Evolutionary conservation across 2,888 invertebrate species (phyloP).

Genomic region (Spilarctia lutea): DNA sequence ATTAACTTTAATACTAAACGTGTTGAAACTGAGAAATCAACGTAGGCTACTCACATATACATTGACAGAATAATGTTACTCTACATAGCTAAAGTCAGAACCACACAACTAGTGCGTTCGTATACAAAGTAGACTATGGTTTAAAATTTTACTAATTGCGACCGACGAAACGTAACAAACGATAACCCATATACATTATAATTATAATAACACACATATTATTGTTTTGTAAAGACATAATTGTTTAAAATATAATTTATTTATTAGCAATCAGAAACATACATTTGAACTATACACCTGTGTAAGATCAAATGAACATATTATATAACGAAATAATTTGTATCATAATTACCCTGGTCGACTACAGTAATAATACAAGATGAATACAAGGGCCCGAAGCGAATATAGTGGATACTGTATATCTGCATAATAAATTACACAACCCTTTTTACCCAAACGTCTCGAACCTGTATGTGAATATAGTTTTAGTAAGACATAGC

Average conservation of each 20-base stretch:
- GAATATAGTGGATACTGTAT: constrained; percentile 75
- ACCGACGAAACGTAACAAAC: constrained; percentile 17
- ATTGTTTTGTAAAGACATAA: constrained; percentile 31
- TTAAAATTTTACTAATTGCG: constrained; percentile 28
- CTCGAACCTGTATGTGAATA: constrained; percentile 72
- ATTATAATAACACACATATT: constrained; percentile 17
- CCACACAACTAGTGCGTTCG: constrained; percentile 42
- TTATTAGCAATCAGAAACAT: constrained; percentile 51
- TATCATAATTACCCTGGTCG: constrained; percentile 72
- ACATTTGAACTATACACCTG: constrained; percentile 58
- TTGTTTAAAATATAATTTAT: constrained; percentile 38
- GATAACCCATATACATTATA: constrained; percentile 12
- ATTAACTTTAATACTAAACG: constrained; percentile 73
- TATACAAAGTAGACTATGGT: constrained; percentile 48
- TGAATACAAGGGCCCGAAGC: constrained; percentile 63
- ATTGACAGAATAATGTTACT: constrained; percentile 42
- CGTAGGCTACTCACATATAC: constrained; percentile 46
- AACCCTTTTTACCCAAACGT: constrained; percentile 82
- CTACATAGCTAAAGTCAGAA: constrained; percentile 34
- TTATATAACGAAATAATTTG: constrained; percentile 52
- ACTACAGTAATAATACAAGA: constrained; percentile 63
- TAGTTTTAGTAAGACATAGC: constrained; percentile 62
- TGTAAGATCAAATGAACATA: constrained; percentile 53
- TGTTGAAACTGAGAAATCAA: constrained; percentile 54
- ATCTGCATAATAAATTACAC: constrained; percentile 81